Evolutionary conservation across 1,140 invertebrate species (phyloP).

Genomic region (Zaprionus ornatus): DNA sequence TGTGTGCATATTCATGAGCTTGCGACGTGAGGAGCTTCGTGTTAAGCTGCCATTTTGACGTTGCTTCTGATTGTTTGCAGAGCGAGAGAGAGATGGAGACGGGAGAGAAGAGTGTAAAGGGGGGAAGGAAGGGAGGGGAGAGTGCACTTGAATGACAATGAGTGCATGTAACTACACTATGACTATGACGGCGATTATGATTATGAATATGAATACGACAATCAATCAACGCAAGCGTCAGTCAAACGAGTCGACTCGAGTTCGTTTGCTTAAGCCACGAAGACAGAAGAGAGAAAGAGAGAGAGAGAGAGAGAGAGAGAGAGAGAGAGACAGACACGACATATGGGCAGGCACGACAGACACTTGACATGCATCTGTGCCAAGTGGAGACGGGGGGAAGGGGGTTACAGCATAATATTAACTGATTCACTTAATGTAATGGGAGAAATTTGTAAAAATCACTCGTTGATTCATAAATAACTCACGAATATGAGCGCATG

Average conservation of each 20-base stretch:
- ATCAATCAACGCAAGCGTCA: constrained; percentile 68
- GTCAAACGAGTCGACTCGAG: constrained; percentile 38
- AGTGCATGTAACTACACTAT: constrained; percentile 36
- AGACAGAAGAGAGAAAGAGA: neutral
- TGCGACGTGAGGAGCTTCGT: constrained; percentile 58
- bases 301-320: neutral
- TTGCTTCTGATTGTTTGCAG: constrained; percentile 64
- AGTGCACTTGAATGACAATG: constrained; percentile 54
- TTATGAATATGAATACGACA: constrained; percentile 55
- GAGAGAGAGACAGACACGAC: neutral
- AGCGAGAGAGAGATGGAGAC: constrained; percentile 3
- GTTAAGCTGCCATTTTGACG: constrained; percentile 81
- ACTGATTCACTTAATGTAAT: constrained; percentile 28
- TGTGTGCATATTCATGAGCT: constrained; percentile 78
- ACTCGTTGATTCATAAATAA: neutral
- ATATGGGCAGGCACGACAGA: constrained; percentile 16
- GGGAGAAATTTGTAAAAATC: constrained; percentile 1
- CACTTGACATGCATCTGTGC: constrained; percentile 67
- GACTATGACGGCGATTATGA: constrained; percentile 43
- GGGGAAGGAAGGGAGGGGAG: neutral
- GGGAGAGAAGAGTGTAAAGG: neutral
- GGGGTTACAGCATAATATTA: constrained; percentile 16
- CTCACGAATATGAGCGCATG: neutral
- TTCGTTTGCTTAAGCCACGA: constrained; percentile 38
- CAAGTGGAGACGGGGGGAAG: constrained; percentile 19